These are phyloP conservation scores for Aphidius ervi DNA, from an alignment of 1,140 invertebrate genomes.

Conservation along the genomic window DNA sequence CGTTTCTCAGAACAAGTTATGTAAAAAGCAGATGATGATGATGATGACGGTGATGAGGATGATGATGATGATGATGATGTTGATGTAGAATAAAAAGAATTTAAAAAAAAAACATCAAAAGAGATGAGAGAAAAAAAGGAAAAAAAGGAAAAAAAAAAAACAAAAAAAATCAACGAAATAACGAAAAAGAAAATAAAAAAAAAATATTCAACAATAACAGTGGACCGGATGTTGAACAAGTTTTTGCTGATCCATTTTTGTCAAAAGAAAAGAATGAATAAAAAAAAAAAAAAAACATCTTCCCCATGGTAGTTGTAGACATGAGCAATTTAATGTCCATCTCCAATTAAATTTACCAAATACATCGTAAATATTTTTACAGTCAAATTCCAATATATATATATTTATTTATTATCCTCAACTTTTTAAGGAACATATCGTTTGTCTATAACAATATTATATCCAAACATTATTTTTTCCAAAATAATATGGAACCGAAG, in stretches of 20 bases:
- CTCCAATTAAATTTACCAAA: too few relatives aligned
- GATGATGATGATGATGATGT: background rate
- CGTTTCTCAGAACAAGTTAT: slow-evolving; percentile 38
- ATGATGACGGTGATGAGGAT: background rate
- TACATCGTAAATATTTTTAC: too few relatives aligned
- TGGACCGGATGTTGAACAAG: background rate
- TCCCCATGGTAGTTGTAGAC: background rate
- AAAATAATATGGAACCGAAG: too few relatives aligned
- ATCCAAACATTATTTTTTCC: too few relatives aligned
- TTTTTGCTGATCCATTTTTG: slow-evolving; percentile 6
- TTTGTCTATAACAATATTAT: too few relatives aligned
- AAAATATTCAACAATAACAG: background rate
- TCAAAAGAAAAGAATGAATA: slow-evolving; percentile 12
- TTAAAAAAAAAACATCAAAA: slow-evolving; percentile 3
- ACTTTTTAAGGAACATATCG: too few relatives aligned
- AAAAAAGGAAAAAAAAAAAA: too few relatives aligned
- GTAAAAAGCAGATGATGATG: too few relatives aligned
- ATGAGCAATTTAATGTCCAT: too few relatives aligned
- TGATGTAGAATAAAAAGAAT: background rate
- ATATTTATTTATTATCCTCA: too few relatives aligned
- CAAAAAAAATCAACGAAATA: slow-evolving; percentile 2
- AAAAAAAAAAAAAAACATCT: background rate
- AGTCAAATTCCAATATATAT: background rate
- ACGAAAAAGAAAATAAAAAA: background rate
- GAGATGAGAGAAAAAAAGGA: background rate